Percentiles rank a stretch among this genome's conserved stretches.
phyloP scores from a whole-genome alignment of 2,797 vertebrate genomes.

The Girardinus metallicus region DNA sequence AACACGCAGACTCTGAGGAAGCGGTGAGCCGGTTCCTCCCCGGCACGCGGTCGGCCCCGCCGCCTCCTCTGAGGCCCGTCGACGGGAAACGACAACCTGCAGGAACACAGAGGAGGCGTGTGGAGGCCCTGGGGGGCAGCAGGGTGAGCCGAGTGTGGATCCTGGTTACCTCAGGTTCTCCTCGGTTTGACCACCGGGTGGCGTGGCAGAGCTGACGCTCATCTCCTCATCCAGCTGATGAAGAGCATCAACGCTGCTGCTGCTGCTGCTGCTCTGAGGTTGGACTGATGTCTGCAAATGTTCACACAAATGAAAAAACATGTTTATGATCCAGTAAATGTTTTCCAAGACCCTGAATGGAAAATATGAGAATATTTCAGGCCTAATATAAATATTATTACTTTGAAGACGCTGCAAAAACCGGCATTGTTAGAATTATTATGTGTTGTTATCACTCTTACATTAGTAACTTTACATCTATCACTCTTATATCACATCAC shows the following conservation, averaged over 20 bases:
- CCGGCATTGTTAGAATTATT: too few relatives aligned
- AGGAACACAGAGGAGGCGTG: neutral
- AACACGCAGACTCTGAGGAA: slow-evolving; percentile 37
- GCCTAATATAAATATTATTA: neutral
- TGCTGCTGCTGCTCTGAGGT: slow-evolving; percentile 1
- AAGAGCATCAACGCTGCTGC: neutral
- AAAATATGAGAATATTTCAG: neutral
- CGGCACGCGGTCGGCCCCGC: slow-evolving; percentile 25
- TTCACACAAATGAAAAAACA: neutral
- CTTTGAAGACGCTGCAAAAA: neutral
- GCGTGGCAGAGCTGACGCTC: rapidly evolving
- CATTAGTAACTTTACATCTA: too few relatives aligned
- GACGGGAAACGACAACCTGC: neutral
- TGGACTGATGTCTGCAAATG: neutral
- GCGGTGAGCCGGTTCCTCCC: neutral
- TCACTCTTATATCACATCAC: too few relatives aligned
- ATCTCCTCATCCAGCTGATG: neutral
- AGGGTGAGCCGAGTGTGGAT: neutral
- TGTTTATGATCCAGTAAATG: neutral
- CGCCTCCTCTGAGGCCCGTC: slow-evolving; percentile 3
- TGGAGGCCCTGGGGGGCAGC: neutral
- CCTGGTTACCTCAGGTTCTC: neutral
- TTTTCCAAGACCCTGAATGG: neutral
- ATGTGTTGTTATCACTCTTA: too few relatives aligned
- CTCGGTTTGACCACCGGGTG: neutral